Percentiles rank a stretch among this genome's conserved stretches.
phyloP scores from a whole-genome alignment of 2,113 vertebrate species.

The Chaetura pelagica region DNA sequence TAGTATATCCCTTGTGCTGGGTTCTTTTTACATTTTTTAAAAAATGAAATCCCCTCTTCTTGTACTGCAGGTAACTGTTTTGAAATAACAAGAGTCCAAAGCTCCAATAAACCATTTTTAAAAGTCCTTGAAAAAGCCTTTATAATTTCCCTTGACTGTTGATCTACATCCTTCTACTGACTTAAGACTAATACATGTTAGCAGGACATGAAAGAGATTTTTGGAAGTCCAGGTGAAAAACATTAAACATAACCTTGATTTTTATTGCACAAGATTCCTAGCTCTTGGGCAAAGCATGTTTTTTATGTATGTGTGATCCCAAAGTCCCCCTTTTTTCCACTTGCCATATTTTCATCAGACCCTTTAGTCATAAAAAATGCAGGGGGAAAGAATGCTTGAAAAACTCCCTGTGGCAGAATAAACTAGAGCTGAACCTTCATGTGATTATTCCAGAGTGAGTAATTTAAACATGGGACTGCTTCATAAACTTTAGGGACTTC shows the following conservation, averaged over 20 bases:
- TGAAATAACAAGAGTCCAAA: neutral
- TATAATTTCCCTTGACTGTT: neutral
- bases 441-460: slow-evolving; percentile 45
- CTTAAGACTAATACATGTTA: neutral
- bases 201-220: neutral
- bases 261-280: neutral
- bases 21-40: neutral
- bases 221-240: neutral
- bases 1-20: neutral
- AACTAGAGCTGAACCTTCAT: slow-evolving; percentile 44
- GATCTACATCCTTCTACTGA: neutral
- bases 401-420: slow-evolving; percentile 33
- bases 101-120: neutral
- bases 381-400: neutral
- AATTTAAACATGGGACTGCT: slow-evolving; percentile 48
- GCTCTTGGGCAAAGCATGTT: neutral
- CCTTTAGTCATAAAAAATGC: slow-evolving; percentile 29
- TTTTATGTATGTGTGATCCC: neutral
- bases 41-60: neutral
- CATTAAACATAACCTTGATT: neutral
- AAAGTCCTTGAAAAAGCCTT: slow-evolving; percentile 1
- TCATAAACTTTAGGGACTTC: slow-evolving; percentile 63
- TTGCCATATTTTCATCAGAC: neutral
- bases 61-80: neutral
- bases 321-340: neutral